Percentiles rank a stretch among this genome's conserved stretches.
phyloP scores from a whole-genome alignment of 2,888 invertebrate genomes.

The Antheraea yamamai region DNA sequence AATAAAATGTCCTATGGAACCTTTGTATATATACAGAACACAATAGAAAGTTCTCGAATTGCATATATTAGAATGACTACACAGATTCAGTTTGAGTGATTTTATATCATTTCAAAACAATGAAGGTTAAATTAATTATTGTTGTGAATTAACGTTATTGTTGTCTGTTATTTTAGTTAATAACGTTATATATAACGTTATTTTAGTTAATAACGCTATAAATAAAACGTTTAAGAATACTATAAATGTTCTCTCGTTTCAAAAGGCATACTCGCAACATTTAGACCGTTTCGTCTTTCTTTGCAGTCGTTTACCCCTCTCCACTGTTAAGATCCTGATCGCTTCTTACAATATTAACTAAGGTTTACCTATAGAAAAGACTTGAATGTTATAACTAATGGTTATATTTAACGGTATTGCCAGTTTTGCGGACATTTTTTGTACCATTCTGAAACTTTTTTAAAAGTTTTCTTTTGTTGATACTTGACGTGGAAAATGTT shows the following conservation, averaged over 20 bases:
- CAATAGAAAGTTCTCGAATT: not conserved
- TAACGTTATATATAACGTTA: not conserved
- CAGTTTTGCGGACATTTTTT: conserved; percentile 51
- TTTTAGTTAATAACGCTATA: not conserved
- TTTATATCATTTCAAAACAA: not conserved
- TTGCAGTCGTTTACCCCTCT: conserved; percentile 31
- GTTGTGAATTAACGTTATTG: not conserved
- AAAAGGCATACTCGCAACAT: conserved; percentile 14
- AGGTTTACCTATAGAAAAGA: conserved; percentile 47
- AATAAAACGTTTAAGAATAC: not conserved
- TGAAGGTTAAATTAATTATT: not conserved
- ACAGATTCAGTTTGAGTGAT: not conserved
- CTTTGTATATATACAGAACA: not conserved
- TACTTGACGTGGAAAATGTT: conserved; percentile 32
- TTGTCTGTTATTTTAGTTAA: not conserved
- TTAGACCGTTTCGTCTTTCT: conserved; percentile 20
- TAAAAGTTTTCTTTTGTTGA: not conserved
- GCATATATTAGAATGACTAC: not conserved
- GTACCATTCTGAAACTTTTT: conserved; percentile 32
- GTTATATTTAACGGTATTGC: conserved; percentile 43
- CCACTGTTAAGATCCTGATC: conserved; percentile 50
- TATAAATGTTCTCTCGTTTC: not conserved
- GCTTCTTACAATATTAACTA: conserved; percentile 44
- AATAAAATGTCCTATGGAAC: not conserved
- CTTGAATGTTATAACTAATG: conserved; percentile 43